Percentiles rank a stretch among this genome's conserved stretches.
phyloP scores from a whole-genome alignment of 2,113 vertebrate genomes.

The Grallaria varia region DNA sequence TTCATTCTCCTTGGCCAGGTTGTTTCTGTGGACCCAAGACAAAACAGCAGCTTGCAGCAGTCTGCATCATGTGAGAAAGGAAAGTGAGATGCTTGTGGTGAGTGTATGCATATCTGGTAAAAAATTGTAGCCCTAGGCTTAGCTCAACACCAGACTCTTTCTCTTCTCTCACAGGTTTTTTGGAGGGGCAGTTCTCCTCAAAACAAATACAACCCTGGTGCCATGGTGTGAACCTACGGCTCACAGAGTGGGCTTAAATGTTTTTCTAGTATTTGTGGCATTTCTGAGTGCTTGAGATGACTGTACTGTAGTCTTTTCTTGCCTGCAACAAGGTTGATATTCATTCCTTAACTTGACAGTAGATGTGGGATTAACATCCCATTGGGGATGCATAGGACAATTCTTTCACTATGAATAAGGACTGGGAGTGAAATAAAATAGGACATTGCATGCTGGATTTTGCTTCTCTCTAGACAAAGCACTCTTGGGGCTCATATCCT shows the following conservation, averaged over 20 bases:
- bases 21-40: neutral
- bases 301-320: neutral
- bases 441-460: neutral
- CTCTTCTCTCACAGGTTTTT: neutral
- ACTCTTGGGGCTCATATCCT: neutral
- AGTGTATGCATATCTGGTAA: neutral
- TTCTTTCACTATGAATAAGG: neutral
- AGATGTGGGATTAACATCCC: neutral
- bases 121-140: neutral
- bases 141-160: neutral
- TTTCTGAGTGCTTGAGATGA: neutral
- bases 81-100: neutral
- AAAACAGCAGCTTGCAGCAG: neutral
- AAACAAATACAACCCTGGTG: neutral
- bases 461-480: neutral
- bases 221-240: neutral
- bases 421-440: neutral
- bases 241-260: neutral
- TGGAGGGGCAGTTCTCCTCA: neutral
- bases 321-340: neutral
- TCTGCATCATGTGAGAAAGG: accelerated
- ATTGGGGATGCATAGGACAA: neutral
- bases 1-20: neutral
- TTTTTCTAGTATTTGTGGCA: neutral
- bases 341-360: neutral